A percentile compares a stretch with the other conserved stretches of the same genome.
phyloP scores from a whole-genome alignment of 2,888 invertebrate species.

The Callyntrura sp. region DNA sequence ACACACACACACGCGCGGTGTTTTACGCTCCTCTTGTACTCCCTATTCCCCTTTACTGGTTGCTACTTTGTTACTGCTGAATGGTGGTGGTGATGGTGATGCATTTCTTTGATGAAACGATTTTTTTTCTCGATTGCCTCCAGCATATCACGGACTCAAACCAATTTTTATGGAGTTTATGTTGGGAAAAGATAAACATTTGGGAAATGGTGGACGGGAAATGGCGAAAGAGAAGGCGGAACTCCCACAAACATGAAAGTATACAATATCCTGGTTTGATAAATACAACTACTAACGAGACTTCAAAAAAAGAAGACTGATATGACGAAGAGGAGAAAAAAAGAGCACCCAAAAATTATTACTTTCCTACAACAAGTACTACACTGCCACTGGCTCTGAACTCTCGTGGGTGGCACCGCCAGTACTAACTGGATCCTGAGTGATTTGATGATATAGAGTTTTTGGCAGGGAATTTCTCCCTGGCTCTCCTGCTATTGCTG shows the following conservation, averaged over 20 bases:
- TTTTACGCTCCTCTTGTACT: neutral
- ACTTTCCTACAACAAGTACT: neutral
- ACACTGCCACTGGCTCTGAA: slow-evolving; percentile 25
- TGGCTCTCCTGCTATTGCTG: neutral
- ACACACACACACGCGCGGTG: neutral
- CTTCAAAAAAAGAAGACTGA: slow-evolving; percentile 17
- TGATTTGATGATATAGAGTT: slow-evolving; percentile 6
- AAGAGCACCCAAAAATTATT: slow-evolving; percentile 24
- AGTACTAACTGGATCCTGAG: neutral
- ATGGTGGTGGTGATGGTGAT: no score
- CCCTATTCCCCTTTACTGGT: neutral
- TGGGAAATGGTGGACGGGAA: neutral
- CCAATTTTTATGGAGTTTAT: slow-evolving; percentile 31
- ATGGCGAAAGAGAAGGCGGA: neutral
- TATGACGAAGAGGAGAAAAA: slow-evolving; percentile 11
- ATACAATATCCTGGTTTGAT: slow-evolving; percentile 2
- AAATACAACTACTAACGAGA: slow-evolving; percentile 50
- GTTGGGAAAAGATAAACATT: slow-evolving; percentile 15
- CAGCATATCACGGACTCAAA: slow-evolving; percentile 4
- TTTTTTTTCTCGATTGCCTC: slow-evolving; percentile 18
- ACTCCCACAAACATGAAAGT: neutral
- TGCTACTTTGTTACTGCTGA: no score
- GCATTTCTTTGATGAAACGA: slow-evolving; percentile 26
- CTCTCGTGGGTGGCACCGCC: neutral
- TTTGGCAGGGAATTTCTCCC: neutral